These are phyloP conservation scores for Alitta virens DNA, from an alignment of 2,888 invertebrate genomes.

Conservation along the genomic window DNA sequence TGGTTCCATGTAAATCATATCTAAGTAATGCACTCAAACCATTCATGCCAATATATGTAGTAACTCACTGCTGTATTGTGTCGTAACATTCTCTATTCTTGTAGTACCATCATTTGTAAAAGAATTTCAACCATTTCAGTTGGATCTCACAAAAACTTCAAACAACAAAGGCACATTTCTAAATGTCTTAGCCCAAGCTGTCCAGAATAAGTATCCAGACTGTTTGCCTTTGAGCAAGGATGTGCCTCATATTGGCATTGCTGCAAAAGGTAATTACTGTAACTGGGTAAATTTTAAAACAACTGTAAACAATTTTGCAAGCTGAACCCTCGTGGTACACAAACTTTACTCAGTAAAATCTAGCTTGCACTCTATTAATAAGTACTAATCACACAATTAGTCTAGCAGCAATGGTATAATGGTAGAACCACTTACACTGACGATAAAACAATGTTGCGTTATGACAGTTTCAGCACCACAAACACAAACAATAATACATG, in stretches of 20 bases:
- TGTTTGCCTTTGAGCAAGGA: slow-evolving; percentile 45
- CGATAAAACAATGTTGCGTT: too few species aligned
- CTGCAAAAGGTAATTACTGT: slow-evolving; percentile 46
- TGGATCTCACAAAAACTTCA: slow-evolving; percentile 54
- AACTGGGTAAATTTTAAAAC: not conserved
- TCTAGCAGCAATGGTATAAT: too few species aligned
- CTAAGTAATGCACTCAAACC: too few species aligned
- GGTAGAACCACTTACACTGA: too few species aligned
- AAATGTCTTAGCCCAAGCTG: slow-evolving; percentile 51
- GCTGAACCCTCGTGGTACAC: not conserved
- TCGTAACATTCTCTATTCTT: too few species aligned
- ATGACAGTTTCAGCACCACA: too few species aligned
- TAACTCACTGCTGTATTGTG: not conserved
- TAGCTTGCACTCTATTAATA: not conserved
- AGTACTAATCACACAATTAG: not conserved
- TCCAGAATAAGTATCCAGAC: slow-evolving; percentile 46
- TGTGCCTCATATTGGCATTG: slow-evolving; percentile 42
- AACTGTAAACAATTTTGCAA: not conserved
- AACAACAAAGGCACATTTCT: slow-evolving; percentile 54
- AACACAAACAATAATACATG: too few species aligned
- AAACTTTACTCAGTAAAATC: not conserved
- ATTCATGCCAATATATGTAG: not conserved
- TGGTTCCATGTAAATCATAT: not conserved
- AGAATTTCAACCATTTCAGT: too few species aligned
- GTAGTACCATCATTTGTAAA: too few species aligned